Percentiles rank a stretch among this genome's conserved stretches.
phyloP scores from a whole-genome alignment of 2,797 vertebrate genomes.

The Pseudomugil tenellus region DNA sequence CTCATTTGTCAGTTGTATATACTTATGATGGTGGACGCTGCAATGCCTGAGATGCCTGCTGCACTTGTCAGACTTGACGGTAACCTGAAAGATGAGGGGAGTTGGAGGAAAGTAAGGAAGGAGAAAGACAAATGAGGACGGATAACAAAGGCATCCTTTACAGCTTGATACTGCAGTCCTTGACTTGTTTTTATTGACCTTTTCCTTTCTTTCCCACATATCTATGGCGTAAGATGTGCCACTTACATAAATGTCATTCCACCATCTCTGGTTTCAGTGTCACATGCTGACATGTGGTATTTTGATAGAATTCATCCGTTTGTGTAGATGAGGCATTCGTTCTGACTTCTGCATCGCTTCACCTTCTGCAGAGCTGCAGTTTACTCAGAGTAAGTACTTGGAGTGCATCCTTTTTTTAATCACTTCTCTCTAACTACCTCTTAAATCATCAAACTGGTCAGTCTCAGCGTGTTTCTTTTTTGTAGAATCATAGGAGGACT shows the following conservation, averaged over 20 bases:
- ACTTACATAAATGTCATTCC: constrained; percentile 71
- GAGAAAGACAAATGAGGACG: constrained; percentile 56
- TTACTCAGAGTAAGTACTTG: constrained; percentile 30
- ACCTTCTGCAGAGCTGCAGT: constrained; percentile 29
- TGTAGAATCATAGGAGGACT: constrained; percentile 76
- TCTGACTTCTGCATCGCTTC: constrained; percentile 17
- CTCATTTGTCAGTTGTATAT: constrained; percentile 52
- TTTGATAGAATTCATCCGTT: constrained; percentile 59
- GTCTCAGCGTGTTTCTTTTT: constrained; percentile 63
- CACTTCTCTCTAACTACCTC: constrained; percentile 60
- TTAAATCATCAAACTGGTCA: constrained; percentile 73
- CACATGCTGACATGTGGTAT: constrained; percentile 65
- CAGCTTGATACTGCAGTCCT: constrained; percentile 40
- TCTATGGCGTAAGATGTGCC: constrained; percentile 48
- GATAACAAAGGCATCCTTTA: constrained; percentile 63
- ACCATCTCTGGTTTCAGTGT: constrained; percentile 56
- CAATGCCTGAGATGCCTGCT: constrained; percentile 24
- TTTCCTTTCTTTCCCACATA: constrained; percentile 52
- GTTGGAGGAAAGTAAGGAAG: constrained; percentile 13
- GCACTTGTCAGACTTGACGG: constrained; percentile 48
- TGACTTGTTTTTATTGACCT: constrained; percentile 69
- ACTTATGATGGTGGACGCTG: constrained; percentile 38
- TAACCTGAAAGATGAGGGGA: constrained; percentile 60
- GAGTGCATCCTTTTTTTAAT: constrained; percentile 50
- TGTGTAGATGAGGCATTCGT: constrained; percentile 15